phyloP scores from a whole-genome alignment of 1,140 invertebrate species.

The Lucilia sericata region DNA sequence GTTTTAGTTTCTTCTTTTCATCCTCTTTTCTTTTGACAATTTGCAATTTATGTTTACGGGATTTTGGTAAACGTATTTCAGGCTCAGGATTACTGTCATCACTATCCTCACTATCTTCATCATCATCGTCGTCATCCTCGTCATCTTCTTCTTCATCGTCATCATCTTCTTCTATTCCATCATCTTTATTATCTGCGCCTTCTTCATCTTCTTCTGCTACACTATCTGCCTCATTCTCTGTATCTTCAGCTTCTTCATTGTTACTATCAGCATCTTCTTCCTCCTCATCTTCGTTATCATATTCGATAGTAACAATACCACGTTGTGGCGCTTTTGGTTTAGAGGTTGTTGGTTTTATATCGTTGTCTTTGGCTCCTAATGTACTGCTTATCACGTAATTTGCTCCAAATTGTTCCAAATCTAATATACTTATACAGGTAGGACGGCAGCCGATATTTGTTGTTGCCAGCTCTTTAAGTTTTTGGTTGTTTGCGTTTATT shows the following conservation, averaged over 20 bases:
- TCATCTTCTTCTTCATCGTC: slow-evolving; percentile 42
- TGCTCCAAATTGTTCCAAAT: slow-evolving; percentile 53
- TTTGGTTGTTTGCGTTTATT: slow-evolving; percentile 68
- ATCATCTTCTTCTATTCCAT: slow-evolving; percentile 45
- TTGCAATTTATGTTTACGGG: slow-evolving; percentile 43
- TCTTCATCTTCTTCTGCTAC: slow-evolving; percentile 38
- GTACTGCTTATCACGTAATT: slow-evolving; percentile 35
- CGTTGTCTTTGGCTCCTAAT: neutral
- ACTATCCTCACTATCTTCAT: neutral
- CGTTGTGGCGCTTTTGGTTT: slow-evolving; percentile 30
- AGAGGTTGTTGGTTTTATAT: slow-evolving; percentile 42
- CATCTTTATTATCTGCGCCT: slow-evolving; percentile 11
- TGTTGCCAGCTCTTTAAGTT: slow-evolving; percentile 69
- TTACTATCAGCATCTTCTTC: slow-evolving; percentile 26
- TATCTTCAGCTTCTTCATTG: slow-evolving; percentile 34
- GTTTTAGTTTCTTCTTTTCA: slow-evolving; percentile 29
- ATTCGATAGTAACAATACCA: slow-evolving; percentile 56
- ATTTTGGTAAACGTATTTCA: slow-evolving; percentile 38
- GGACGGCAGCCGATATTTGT: slow-evolving; percentile 73
- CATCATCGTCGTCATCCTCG: neutral
- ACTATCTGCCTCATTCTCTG: slow-evolving; percentile 32
- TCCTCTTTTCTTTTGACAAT: slow-evolving; percentile 7
- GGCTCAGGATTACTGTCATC: slow-evolving; percentile 19
- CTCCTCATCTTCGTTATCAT: slow-evolving; percentile 46
- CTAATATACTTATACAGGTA: slow-evolving; percentile 71